Conservation (phyloP, 2,888 invertebrate species). For the Eugnorisma glareosa region DNA sequence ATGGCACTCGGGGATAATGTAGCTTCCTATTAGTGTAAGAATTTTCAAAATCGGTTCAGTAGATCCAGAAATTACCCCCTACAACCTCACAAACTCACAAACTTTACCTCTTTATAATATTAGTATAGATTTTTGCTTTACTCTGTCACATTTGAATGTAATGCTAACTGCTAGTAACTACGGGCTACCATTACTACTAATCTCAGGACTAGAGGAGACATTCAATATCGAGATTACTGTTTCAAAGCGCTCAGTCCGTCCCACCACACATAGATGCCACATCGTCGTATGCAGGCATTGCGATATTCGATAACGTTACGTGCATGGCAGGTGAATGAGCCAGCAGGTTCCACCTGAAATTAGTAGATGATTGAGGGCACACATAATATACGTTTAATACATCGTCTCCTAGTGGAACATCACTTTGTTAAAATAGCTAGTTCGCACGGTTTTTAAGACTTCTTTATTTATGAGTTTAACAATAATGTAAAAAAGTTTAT, state of each 20-base stretch:
- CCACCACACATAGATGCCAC: background rate
- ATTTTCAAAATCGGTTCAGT: no score
- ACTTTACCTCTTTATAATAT: no score
- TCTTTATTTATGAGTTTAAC: background rate
- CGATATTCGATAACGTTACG: constrained; percentile 20
- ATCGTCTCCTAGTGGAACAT: background rate
- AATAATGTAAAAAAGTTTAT: background rate
- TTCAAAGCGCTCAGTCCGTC: constrained; percentile 1
- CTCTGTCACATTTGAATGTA: background rate
- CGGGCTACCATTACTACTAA: background rate
- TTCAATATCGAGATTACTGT: background rate
- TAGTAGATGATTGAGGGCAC: constrained; percentile 12
- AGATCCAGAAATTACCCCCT: no score
- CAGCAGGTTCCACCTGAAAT: background rate
- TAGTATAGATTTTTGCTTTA: no score
- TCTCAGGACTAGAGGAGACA: background rate
- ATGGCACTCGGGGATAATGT: no score
- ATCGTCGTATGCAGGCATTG: constrained; percentile 22
- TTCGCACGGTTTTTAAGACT: background rate
- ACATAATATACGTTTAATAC: background rate
- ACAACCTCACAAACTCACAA: no score
- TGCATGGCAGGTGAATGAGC: background rate
- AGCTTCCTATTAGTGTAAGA: no score
- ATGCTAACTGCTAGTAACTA: background rate
- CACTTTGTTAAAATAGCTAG: background rate